phyloP scores from a whole-genome alignment of 1,140 invertebrate genomes.

The Oncopodura yosiiana region DNA sequence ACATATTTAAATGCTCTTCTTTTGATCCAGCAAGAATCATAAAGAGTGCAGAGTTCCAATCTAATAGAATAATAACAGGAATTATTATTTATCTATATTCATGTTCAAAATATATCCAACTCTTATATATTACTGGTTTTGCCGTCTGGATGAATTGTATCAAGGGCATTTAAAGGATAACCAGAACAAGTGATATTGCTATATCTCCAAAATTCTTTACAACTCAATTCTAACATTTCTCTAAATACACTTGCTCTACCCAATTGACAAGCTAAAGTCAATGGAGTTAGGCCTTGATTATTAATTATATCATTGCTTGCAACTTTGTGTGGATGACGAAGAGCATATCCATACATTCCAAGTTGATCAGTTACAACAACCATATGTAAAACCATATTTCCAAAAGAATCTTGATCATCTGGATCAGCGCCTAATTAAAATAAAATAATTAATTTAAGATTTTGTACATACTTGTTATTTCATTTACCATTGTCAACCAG shows the following conservation, averaged over 20 bases:
- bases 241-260: slow-evolving; percentile 88
- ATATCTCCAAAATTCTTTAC: slow-evolving; percentile 95
- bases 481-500: slow-evolving; percentile 72
- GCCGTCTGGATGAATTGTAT: slow-evolving; percentile 87
- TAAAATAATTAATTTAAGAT: too few species aligned
- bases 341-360: slow-evolving; percentile 95
- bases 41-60: slow-evolving; percentile 96
- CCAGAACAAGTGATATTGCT: slow-evolving; percentile 98
- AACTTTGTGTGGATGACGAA: slow-evolving; percentile 82
- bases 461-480: too few species aligned
- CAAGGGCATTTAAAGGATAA: slow-evolving; percentile 89
- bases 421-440: slow-evolving; percentile 90
- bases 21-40: slow-evolving; percentile 95
- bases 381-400: slow-evolving; percentile 97
- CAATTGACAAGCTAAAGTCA: slow-evolving; percentile 90
- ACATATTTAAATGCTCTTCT: slow-evolving; percentile 96
- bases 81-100: too few species aligned
- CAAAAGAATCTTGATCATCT: slow-evolving; percentile 79
- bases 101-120: too few species aligned
- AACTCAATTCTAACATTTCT: slow-evolving; percentile 94
- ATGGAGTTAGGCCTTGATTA: slow-evolving; percentile 78
- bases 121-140: slow-evolving; percentile 89
- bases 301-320: slow-evolving; percentile 84
- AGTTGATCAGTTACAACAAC: slow-evolving; percentile 93
- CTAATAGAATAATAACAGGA: slow-evolving; percentile 48